These are phyloP conservation scores for Macrophya alboannulata DNA, from an alignment of 2,888 invertebrate genomes.

Conservation along the genomic window DNA sequence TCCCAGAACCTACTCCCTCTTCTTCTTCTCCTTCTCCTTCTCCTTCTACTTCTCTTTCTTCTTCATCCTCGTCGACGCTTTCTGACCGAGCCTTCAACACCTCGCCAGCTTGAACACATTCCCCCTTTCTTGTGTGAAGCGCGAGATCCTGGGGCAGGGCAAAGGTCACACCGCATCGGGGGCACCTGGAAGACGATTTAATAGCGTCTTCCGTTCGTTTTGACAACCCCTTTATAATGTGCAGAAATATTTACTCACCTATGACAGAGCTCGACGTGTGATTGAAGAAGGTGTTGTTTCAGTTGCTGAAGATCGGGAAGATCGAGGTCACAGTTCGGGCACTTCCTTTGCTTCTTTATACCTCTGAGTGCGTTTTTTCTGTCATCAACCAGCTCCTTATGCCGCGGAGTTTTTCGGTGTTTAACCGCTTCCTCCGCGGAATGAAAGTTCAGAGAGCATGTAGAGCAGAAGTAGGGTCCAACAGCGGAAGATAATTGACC, in stretches of 20 bases:
- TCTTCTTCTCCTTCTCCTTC: constrained; percentile 59
- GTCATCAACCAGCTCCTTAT: constrained; percentile 83
- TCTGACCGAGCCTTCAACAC: constrained; percentile 46
- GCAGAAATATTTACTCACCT: constrained; percentile 80
- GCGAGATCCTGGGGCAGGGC: constrained; percentile 89
- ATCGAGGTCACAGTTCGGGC: constrained; percentile 83
- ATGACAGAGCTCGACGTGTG: constrained; percentile 85
- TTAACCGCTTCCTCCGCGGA: constrained; percentile 84
- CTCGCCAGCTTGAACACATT: constrained; percentile 78
- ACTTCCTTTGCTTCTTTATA: constrained; percentile 80
- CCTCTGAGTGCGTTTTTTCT: constrained; percentile 76
- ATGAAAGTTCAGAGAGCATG: constrained; percentile 85
- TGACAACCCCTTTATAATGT: not conserved
- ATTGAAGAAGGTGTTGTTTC: constrained; percentile 84
- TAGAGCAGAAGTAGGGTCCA: constrained; percentile 85
- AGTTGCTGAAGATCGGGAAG: constrained; percentile 82
- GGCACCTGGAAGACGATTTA: constrained; percentile 82
- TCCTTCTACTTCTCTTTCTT: constrained; percentile 49
- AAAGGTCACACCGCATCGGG: constrained; percentile 87
- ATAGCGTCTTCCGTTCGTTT: no score
- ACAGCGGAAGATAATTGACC: constrained; percentile 20
- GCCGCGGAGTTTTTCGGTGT: constrained; percentile 86
- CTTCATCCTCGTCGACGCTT: not conserved
- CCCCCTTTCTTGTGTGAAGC: constrained; percentile 85
- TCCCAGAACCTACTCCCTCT: constrained; percentile 72